phyloP scores from a whole-genome alignment of 2,888 invertebrate species.

The Cactoblastis cactorum region DNA sequence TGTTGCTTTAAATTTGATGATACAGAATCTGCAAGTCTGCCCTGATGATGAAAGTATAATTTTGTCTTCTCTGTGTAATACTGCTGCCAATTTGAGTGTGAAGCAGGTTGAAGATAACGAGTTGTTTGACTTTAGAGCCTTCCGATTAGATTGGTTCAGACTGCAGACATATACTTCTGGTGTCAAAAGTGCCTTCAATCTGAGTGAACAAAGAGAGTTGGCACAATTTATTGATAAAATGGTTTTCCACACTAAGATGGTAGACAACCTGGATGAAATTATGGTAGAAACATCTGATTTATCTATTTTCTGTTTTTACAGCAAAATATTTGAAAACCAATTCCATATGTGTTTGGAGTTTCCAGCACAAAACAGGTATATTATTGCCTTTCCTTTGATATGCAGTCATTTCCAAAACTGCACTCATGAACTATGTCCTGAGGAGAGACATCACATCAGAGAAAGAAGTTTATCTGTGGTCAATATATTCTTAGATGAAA shows the following conservation, averaged over 20 bases:
- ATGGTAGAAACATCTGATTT: conserved; percentile 98
- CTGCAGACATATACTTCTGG: conserved; percentile 96
- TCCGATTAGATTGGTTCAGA: conserved; percentile 98
- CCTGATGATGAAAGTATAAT: conserved; percentile 98
- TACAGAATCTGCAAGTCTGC: conserved; percentile 89
- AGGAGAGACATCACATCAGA: conserved; percentile 97
- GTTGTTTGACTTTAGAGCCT: conserved; percentile 95
- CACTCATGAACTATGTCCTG: conserved; percentile 98
- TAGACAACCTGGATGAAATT: conserved; percentile 98
- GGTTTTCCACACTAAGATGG: conserved; percentile 98
- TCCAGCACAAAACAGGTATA: conserved; percentile 98
- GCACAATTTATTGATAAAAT: conserved; percentile 96
- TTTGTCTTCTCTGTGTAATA: conserved; percentile 93
- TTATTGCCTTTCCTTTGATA: conserved; percentile 97
- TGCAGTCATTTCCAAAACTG: conserved; percentile 99
- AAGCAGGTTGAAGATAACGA: conserved; percentile 98
- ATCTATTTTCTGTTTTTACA: conserved; percentile 98
- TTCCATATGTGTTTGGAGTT: conserved; percentile 99
- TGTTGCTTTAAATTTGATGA: conserved; percentile 91
- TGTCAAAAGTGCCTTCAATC: conserved; percentile 86
- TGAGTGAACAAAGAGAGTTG: conserved; percentile 91
- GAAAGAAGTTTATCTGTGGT: conserved; percentile 97
- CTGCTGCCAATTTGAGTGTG: conserved; percentile 90
- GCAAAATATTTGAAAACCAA: conserved; percentile 97
- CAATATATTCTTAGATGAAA: conserved; percentile 98